Conservation (phyloP, 2,888 invertebrate genomes). For the Drosophila helvetica region DNA sequence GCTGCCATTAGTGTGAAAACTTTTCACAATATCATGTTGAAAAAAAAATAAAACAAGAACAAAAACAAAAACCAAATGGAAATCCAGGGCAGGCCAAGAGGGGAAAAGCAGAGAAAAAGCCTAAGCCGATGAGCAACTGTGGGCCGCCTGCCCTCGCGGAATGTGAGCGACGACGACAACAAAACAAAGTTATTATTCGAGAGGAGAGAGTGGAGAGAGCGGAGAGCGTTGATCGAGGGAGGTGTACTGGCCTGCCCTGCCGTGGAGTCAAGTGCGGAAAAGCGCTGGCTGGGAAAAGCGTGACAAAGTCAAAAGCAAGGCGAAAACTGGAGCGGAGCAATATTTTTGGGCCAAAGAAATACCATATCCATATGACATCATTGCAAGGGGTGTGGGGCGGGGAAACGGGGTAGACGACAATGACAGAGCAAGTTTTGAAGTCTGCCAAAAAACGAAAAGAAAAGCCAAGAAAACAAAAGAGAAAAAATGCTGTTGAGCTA, state of each 20-base stretch:
- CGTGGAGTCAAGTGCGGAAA: constrained; percentile 55
- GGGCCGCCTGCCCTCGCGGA: constrained; percentile 31
- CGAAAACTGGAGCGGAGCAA: constrained; percentile 61
- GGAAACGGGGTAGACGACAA: constrained; percentile 24
- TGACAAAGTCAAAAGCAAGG: constrained; percentile 48
- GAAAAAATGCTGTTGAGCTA: constrained; percentile 15
- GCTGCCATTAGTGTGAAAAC: constrained; percentile 66
- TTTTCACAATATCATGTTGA: constrained; percentile 37
- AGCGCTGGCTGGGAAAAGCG: constrained; percentile 54
- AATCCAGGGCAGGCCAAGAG: constrained; percentile 62
- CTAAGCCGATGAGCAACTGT: constrained; percentile 14
- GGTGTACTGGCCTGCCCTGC: background rate
- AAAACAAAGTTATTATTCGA: constrained; percentile 28
- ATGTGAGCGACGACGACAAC: constrained; percentile 18
- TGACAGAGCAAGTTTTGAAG: constrained; percentile 27
- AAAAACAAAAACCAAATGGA: constrained; percentile 45
- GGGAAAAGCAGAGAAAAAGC: constrained; percentile 23
- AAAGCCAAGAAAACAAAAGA: constrained; percentile 9
- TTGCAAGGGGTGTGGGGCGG: constrained; percentile 22
- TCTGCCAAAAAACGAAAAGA: constrained; percentile 20
- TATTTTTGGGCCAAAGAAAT: background rate
- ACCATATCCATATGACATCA: constrained; percentile 34
- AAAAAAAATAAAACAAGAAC: constrained; percentile 17
- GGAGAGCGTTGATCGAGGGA: constrained; percentile 1
- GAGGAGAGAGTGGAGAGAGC: background rate